phyloP scores from a whole-genome alignment of 2,797 vertebrate genomes.

The Fratercula arctica region DNA sequence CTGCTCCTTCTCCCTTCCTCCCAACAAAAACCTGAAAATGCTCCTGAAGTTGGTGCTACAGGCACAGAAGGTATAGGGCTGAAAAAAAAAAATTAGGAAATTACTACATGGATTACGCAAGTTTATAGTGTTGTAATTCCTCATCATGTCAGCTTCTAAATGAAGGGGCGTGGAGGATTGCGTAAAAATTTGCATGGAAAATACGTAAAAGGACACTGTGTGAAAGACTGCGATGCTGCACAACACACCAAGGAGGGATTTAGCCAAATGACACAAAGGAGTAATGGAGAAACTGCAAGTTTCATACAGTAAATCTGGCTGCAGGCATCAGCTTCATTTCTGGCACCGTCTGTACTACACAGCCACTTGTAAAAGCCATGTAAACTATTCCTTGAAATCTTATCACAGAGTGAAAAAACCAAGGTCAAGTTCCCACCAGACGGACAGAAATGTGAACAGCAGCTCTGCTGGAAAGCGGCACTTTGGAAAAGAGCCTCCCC shows the following conservation, averaged over 20 bases:
- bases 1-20: not conserved
- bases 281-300: not conserved
- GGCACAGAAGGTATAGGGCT: not conserved
- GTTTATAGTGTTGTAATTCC: not conserved
- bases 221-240: not conserved
- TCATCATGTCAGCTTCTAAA: not conserved
- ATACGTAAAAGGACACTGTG: not conserved
- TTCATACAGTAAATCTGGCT: not conserved
- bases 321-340: not conserved
- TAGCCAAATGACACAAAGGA: not conserved
- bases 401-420: not conserved
- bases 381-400: constrained; percentile 18
- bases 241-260: not conserved
- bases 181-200: not conserved
- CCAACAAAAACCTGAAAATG: not conserved
- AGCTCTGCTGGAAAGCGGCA: not conserved
- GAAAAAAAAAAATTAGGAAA: not conserved
- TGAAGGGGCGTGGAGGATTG: not conserved
- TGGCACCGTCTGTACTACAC: not conserved
- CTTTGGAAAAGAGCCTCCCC: not conserved
- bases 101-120: not conserved
- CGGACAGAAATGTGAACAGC: not conserved
- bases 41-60: not conserved
- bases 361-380: not conserved
- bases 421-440: constrained; percentile 32